Evolutionary conservation across 2,113 vertebrate genomes (phyloP).

Genomic region (Mellivora capensis): DNA sequence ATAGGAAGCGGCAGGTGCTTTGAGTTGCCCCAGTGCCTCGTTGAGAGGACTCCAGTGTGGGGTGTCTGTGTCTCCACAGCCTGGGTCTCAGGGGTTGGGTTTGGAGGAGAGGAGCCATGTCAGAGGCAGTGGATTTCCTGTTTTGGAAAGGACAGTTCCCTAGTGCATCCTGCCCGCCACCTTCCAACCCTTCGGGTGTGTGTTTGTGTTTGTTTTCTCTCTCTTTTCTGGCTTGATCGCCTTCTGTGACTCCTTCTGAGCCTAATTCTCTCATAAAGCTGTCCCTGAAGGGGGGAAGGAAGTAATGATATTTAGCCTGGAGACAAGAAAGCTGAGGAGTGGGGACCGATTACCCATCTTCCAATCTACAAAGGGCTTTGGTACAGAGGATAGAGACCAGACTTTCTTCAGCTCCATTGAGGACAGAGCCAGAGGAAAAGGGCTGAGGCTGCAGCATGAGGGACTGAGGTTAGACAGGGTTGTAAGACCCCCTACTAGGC

Average conservation of each 20-base stretch:
- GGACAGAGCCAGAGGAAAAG: conserved; percentile 47
- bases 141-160: not conserved
- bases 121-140: not conserved
- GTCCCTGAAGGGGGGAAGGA: not conserved
- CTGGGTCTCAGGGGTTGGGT: not conserved
- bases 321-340: conserved; percentile 24
- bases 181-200: not conserved
- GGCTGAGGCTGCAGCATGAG: conserved; percentile 15
- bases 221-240: conserved; percentile 16
- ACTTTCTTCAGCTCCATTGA: not conserved
- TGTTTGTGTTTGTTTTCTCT: conserved; percentile 26
- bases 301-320: not conserved
- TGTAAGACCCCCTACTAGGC: not conserved
- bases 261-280: not conserved
- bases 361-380: not conserved
- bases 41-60: not conserved
- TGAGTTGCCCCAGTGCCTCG: not conserved
- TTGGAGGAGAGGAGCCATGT: not conserved
- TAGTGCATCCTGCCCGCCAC: not conserved
- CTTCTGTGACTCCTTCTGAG: not conserved
- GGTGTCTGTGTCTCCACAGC: not conserved
- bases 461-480: conserved; percentile 36
- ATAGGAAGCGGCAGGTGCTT: not conserved
- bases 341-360: not conserved
- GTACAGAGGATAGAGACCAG: conserved; percentile 7